These are phyloP conservation scores for Phalacrocorax brasilianus DNA, from an alignment of 2,113 vertebrate genomes.

Conservation along the genomic window DNA sequence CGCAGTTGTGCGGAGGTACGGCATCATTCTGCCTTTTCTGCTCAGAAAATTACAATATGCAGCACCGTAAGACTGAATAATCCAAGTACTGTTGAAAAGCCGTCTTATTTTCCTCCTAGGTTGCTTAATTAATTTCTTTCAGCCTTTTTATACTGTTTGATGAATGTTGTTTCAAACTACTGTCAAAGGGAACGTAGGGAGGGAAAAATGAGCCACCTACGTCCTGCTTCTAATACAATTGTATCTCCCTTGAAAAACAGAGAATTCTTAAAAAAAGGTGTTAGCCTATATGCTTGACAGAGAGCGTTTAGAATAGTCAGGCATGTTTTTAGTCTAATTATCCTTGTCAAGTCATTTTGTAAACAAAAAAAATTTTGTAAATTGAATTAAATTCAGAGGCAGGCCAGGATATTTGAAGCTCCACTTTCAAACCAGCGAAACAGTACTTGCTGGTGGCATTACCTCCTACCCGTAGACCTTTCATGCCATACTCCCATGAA, in stretches of 20 bases:
- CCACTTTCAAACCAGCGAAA: background rate
- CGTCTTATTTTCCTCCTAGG: background rate
- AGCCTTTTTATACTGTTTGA: background rate
- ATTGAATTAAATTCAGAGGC: background rate
- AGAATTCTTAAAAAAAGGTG: conserved; percentile 24
- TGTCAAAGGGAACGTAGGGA: conserved; percentile 7
- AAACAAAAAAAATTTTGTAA: background rate
- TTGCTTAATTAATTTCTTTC: conserved; percentile 29
- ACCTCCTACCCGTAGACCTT: background rate
- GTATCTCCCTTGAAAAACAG: conserved; percentile 6
- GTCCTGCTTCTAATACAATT: background rate
- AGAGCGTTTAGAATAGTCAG: background rate
- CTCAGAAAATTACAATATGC: background rate
- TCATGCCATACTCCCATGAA: accelerated
- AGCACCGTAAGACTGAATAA: background rate
- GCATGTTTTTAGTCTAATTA: background rate
- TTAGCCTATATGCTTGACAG: conserved; percentile 3
- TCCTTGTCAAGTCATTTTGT: background rate
- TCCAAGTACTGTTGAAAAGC: background rate
- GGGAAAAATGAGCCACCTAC: conserved; percentile 29
- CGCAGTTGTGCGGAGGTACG: background rate
- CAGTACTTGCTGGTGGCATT: background rate
- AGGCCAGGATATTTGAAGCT: background rate
- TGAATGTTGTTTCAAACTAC: conserved; percentile 31
- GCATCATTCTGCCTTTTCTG: background rate